Conservation (phyloP, 2,797 vertebrate genomes). For the Semaprochilodus insignis region DNA sequence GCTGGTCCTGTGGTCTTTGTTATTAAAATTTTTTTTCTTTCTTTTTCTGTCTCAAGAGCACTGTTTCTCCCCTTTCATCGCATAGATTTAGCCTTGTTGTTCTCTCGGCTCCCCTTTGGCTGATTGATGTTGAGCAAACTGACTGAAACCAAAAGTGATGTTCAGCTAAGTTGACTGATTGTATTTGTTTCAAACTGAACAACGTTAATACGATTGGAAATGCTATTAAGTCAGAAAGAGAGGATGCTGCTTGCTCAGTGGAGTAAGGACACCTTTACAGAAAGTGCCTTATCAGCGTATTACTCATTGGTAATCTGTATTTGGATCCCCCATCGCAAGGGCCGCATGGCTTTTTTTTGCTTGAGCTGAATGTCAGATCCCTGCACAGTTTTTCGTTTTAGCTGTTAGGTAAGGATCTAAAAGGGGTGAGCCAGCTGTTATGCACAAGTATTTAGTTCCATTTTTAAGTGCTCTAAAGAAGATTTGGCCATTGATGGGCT, state of each 20-base stretch:
- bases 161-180: conserved; percentile 27
- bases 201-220: conserved; percentile 19
- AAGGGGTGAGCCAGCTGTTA: conserved; percentile 25
- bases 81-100: conserved; percentile 10
- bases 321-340: conserved; percentile 5
- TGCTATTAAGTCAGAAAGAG: conserved; percentile 20
- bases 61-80: not conserved
- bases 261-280: conserved; percentile 43
- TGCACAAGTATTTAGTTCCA: conserved; percentile 2
- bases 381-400: conserved; percentile 15
- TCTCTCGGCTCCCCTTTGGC: not conserved
- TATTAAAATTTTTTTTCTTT: not conserved
- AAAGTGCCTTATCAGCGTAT: conserved; percentile 61
- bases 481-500: not conserved
- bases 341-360: not conserved
- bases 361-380: conserved; percentile 17
- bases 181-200: conserved; percentile 40
- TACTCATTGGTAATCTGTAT: conserved; percentile 40
- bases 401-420: conserved; percentile 9
- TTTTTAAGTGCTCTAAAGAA: conserved; percentile 15
- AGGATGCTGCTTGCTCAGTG: conserved; percentile 35
- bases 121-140: conserved; percentile 19
- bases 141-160: conserved; percentile 22
- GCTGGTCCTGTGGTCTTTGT: conserved; percentile 36
- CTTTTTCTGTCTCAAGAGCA: not conserved